These are phyloP conservation scores for Neomonachus schauinslandi DNA, from an alignment of 2,113 vertebrate genomes.

Conservation along the genomic window DNA sequence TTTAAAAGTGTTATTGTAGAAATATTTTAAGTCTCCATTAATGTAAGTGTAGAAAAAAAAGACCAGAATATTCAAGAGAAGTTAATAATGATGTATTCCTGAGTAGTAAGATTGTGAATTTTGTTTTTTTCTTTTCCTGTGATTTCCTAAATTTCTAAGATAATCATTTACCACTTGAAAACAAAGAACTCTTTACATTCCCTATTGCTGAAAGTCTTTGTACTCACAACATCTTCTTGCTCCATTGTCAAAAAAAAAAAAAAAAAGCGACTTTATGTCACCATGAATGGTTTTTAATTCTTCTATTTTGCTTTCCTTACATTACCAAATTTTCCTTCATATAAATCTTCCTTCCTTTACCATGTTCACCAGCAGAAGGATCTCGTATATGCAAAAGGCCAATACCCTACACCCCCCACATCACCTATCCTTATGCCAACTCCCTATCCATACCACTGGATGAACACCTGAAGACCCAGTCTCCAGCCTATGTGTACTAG, in stretches of 20 bases:
- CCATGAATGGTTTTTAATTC: conserved; percentile 11
- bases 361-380: conserved; percentile 46
- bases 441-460: neutral
- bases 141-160: conserved; percentile 19
- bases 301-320: conserved; percentile 30
- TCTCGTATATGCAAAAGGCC: neutral
- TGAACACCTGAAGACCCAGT: neutral
- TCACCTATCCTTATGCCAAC: neutral
- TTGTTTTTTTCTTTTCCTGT: conserved; percentile 2
- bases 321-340: conserved; percentile 55
- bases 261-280: neutral
- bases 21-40: neutral
- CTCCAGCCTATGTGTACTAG: neutral
- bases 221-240: neutral
- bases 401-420: neutral
- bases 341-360: conserved; percentile 44
- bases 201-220: neutral
- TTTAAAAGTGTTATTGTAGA: neutral
- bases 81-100: neutral
- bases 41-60: neutral
- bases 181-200: neutral
- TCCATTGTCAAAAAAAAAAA: neutral
- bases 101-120: neutral
- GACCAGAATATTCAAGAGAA: conserved; percentile 14
- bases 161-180: neutral